A percentile compares a stretch with the other conserved stretches of the same genome.
Evolutionary conservation across 2,888 invertebrate genomes (phyloP).

Genomic region (Bellardia bayeri): DNA sequence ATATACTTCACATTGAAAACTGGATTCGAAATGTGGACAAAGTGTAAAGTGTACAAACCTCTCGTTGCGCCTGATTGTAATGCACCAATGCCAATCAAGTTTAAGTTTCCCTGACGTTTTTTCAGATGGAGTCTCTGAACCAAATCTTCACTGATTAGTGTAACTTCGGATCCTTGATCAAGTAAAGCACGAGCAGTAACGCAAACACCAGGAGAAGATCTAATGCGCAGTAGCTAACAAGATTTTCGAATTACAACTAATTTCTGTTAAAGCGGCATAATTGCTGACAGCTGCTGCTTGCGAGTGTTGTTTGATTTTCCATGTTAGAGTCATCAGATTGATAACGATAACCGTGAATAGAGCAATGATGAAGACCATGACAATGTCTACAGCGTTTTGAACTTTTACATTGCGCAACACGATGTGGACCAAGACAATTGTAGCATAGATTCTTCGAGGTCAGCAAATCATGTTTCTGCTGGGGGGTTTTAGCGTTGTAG

Average conservation of each 20-base stretch:
- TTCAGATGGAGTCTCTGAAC: slow-evolving; percentile 21
- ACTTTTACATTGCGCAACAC: slow-evolving; percentile 25
- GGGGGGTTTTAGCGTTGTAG: slow-evolving; percentile 1
- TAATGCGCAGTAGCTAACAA: slow-evolving; percentile 23
- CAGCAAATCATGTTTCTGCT: slow-evolving; percentile 21
- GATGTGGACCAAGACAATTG: slow-evolving; percentile 42
- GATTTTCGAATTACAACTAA: slow-evolving; percentile 1
- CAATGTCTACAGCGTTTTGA: slow-evolving; percentile 34
- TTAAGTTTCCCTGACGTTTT: slow-evolving; percentile 1
- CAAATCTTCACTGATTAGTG: slow-evolving; percentile 29
- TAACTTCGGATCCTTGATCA: slow-evolving; percentile 11
- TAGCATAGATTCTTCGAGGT: slow-evolving; percentile 24
- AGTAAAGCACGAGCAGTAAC: slow-evolving; percentile 11
- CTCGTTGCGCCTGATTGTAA: not conserved
- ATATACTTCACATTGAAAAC: not conserved
- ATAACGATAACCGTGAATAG: slow-evolving; percentile 19
- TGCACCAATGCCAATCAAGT: slow-evolving; percentile 4
- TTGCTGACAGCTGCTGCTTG: slow-evolving; percentile 34
- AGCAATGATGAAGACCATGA: slow-evolving; percentile 33
- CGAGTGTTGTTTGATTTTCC: not conserved
- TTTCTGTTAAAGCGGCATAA: not conserved
- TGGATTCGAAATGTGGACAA: not conserved
- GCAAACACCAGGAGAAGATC: not conserved
- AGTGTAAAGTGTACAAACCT: slow-evolving; percentile 3
- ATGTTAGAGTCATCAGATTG: not conserved